These are phyloP conservation scores for Chrysolina haemoptera DNA, from an alignment of 2,888 invertebrate species.

Conservation along the genomic window DNA sequence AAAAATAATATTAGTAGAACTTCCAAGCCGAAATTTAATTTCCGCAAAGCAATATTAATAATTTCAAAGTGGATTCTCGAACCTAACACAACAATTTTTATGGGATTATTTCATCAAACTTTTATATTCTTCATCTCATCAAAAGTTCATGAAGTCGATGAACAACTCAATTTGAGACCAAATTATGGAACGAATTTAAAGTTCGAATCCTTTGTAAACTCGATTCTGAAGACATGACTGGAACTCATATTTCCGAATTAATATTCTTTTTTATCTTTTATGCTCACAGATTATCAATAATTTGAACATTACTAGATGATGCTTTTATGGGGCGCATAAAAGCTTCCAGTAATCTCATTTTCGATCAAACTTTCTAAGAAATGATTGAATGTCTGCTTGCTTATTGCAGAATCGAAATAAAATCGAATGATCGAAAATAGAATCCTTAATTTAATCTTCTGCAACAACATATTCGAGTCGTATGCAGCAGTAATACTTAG, in stretches of 20 bases:
- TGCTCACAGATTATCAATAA: conserved; percentile 10
- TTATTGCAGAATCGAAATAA: too few relatives aligned
- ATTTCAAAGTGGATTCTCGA: background rate
- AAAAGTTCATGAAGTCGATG: conserved; percentile 5
- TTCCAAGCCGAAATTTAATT: background rate
- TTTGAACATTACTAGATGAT: background rate
- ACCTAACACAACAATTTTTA: background rate
- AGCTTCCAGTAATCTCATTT: background rate
- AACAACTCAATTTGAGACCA: conserved; percentile 1
- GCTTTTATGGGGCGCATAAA: background rate
- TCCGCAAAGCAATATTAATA: background rate
- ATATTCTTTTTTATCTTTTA: background rate
- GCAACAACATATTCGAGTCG: too few relatives aligned
- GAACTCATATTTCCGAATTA: conserved; percentile 4
- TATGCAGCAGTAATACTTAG: too few relatives aligned
- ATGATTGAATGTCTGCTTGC: too few relatives aligned
- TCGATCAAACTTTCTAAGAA: too few relatives aligned
- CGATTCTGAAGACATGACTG: conserved; percentile 5
- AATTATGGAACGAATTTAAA: background rate
- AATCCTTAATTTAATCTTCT: too few relatives aligned
- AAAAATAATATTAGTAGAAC: background rate
- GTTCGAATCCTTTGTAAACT: background rate
- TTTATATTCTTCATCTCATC: background rate
- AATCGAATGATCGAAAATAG: too few relatives aligned
- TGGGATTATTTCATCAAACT: background rate